These are phyloP conservation scores for Phrynosoma blainvillii DNA, from an alignment of 2,113 vertebrate species.

Conservation along the genomic window DNA sequence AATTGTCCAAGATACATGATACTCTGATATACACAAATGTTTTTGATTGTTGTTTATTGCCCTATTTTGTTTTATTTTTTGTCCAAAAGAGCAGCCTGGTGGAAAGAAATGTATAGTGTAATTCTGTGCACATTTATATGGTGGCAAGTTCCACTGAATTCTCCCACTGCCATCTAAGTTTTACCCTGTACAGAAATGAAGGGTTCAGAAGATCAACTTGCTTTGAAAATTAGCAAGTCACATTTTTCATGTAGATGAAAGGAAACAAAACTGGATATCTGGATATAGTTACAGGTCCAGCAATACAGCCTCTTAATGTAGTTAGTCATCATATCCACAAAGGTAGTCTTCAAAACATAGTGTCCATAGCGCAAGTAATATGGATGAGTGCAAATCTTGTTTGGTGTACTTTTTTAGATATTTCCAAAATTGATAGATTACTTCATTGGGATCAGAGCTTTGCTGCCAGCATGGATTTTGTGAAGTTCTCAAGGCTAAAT, in stretches of 20 bases:
- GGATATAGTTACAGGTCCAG: not conserved
- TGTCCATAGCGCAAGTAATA: not conserved
- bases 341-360: constrained; percentile 7
- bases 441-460: too few species aligned
- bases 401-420: too few species aligned
- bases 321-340: not conserved
- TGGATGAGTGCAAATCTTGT: not conserved
- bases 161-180: not conserved
- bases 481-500: too few species aligned
- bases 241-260: not conserved
- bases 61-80: too few species aligned
- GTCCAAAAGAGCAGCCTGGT: not conserved
- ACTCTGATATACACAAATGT: too few species aligned
- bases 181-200: not conserved
- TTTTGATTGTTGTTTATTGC: too few species aligned
- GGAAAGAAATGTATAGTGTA: not conserved
- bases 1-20: not conserved
- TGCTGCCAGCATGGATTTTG: too few species aligned
- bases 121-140: not conserved
- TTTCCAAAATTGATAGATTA: too few species aligned
- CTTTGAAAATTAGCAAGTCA: not conserved
- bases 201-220: not conserved
- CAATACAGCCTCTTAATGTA: not conserved
- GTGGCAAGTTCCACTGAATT: not conserved
- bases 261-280: not conserved